Percentiles rank a stretch among this genome's conserved stretches.
phyloP scores from a whole-genome alignment of 2,888 invertebrate genomes.

The Caenorhabditis uteleia region DNA sequence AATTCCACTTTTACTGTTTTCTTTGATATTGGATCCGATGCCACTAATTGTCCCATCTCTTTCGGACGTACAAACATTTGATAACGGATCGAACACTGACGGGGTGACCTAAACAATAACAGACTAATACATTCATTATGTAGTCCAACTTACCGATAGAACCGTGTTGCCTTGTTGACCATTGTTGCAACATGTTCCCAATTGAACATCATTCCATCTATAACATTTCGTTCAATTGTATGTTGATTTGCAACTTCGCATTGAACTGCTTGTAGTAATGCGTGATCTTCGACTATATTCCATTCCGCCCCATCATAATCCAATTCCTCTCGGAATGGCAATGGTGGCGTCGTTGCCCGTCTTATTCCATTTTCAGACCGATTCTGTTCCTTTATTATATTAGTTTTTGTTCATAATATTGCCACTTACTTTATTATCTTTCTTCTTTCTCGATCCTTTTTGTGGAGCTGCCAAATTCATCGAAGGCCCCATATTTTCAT shows the following conservation, averaged over 20 bases:
- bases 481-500: too few relatives aligned
- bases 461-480: too few relatives aligned
- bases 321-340: slow-evolving; percentile 28
- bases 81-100: slow-evolving; percentile 88
- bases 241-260: slow-evolving; percentile 13
- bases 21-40: slow-evolving; percentile 53
- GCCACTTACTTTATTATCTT: slow-evolving; percentile 7
- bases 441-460: slow-evolving; percentile 2
- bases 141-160: slow-evolving; percentile 41
- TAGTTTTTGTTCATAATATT: too few relatives aligned
- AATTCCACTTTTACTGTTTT: slow-evolving; percentile 47
- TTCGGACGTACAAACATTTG: slow-evolving; percentile 86
- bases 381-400: slow-evolving; percentile 3
- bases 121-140: neutral
- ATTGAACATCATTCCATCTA: slow-evolving; percentile 87
- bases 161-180: slow-evolving; percentile 81
- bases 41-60: slow-evolving; percentile 78
- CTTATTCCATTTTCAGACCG: slow-evolving; percentile 8
- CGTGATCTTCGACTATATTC: slow-evolving; percentile 89
- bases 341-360: slow-evolving; percentile 36
- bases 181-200: slow-evolving; percentile 94
- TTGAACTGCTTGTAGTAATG: slow-evolving; percentile 75
- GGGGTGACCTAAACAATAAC: slow-evolving; percentile 80
- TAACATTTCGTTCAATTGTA: slow-evolving; percentile 5
- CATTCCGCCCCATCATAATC: slow-evolving; percentile 79